Percentiles rank a stretch among this genome's conserved stretches.
phyloP scores from a whole-genome alignment of 2,113 vertebrate genomes.

The Galbula dea region DNA sequence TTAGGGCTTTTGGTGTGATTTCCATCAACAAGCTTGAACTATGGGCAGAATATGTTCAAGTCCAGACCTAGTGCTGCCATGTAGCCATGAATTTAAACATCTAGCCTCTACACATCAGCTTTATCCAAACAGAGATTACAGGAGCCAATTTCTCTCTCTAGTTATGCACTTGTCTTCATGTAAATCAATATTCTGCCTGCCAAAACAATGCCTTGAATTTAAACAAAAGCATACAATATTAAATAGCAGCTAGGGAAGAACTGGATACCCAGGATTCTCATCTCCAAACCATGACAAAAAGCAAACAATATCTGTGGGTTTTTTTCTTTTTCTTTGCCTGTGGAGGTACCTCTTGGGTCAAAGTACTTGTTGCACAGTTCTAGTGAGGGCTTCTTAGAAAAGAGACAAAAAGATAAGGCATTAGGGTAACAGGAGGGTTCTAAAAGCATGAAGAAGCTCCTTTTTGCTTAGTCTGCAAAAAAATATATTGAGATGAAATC shows the following conservation, averaged over 20 bases:
- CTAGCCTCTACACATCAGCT: background rate
- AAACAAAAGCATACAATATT: too few species aligned
- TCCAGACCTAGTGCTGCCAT: background rate
- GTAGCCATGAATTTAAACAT: background rate
- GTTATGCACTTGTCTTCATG: background rate
- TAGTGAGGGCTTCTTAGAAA: background rate
- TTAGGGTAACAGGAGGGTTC: background rate
- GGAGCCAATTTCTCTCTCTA: background rate
- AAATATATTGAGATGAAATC: background rate
- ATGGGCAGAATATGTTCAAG: background rate
- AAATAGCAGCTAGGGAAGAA: background rate
- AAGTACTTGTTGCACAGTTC: background rate
- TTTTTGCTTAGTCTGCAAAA: background rate
- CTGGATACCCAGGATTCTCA: background rate
- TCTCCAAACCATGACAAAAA: background rate
- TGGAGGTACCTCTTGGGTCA: background rate
- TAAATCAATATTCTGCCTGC: background rate
- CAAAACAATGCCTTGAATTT: background rate
- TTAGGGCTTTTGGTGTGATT: background rate
- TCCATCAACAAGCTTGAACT: background rate
- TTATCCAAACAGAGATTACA: background rate
- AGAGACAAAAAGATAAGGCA: background rate
- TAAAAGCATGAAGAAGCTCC: background rate
- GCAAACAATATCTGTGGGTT: background rate
- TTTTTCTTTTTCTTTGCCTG: background rate